Conservation (phyloP, 1,140 invertebrate species). For the Phenacoccus solenopsis region DNA sequence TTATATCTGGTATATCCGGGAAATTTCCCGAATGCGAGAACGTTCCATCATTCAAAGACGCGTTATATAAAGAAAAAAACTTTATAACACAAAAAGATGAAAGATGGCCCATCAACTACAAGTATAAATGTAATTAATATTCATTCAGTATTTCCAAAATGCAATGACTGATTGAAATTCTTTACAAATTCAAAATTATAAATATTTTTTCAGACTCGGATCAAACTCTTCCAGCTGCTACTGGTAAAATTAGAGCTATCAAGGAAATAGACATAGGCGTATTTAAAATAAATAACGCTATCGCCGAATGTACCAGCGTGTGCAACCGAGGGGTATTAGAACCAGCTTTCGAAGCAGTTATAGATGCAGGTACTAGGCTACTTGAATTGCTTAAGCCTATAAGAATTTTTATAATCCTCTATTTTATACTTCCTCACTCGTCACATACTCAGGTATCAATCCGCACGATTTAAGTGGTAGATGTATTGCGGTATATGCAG, state of each 20-base stretch:
- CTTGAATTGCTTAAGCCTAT: neutral
- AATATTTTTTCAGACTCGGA: constrained; percentile 23
- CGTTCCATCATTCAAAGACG: constrained; percentile 43
- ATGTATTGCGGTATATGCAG: constrained; percentile 45
- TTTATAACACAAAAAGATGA: constrained; percentile 44
- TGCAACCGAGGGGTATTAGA: constrained; percentile 23
- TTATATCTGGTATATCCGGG: constrained; percentile 49
- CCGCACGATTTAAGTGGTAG: constrained; percentile 38
- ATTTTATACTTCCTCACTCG: too few species aligned
- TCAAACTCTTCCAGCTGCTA: constrained; percentile 20
- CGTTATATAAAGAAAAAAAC: constrained; percentile 43
- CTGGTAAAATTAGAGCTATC: constrained; percentile 23
- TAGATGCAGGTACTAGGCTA: constrained; percentile 26
- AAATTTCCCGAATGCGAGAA: constrained; percentile 47
- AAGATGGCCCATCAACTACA: constrained; percentile 35
- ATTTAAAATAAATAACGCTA: constrained; percentile 23
- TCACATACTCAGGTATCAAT: constrained; percentile 38
- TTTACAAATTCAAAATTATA: too few species aligned
- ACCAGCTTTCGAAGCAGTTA: constrained; percentile 23
- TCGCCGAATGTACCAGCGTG: constrained; percentile 21
- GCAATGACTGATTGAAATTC: too few species aligned
- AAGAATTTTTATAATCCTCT: neutral
- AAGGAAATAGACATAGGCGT: constrained; percentile 23
- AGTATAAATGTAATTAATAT: constrained; percentile 35
- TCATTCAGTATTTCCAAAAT: neutral